Base-by-base conservation (phyloP, 2,888 invertebrate species). In the Dorcus parallelipipedus region DNA sequence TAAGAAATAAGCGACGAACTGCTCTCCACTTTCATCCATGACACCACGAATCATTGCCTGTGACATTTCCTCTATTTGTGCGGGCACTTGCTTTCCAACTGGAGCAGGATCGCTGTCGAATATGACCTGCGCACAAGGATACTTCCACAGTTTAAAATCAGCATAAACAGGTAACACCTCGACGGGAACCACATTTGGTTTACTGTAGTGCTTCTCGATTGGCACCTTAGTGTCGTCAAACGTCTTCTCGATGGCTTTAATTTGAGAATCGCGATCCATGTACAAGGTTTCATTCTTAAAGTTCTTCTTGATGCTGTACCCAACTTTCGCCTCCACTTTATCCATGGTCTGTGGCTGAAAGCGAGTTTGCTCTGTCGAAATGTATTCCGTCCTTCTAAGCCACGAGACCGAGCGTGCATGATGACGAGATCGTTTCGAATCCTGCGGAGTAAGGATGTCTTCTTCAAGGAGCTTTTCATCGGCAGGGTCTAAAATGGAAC, bases 31-130 rank as follows among this genome's bases (percentile, higher is more conserved):
- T 79, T 97, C 96, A 74, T 99, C 98, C 91, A 97, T 96, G 76
- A 99, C 97, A 89, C 98, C 99, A 77, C 96, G 86, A 80, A 98
- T 97, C 95, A 98, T 97, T 71, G 97, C 98, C 78, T 98, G 97
- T 33, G 96, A 96, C 97, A 98, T 97, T 76, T 97, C 95, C 76
- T 97, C 97, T 69, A 94, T 86, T 74, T 96, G 95, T 7, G 91
- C 91, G 26, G 93, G 90, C 49, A 91, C 86, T 69, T 92, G 87
- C 72, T 92, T 89, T 58, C 93, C 95, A 43, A 88, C 82, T 0
- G 97, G 96, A 5, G 97, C 95, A 8, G 98, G 98, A 80, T 99
- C 99, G 0, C 96, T 93, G 77, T 99, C 99, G 77, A 99, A 99
- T 73, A 97, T 95, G 64, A 99, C 98, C 78, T 93, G 93, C 49